Evolutionary conservation across 2,888 invertebrate species (phyloP), one percentile per base, ranked within the genome.

Genomic region (Magallana nippona): DNA sequence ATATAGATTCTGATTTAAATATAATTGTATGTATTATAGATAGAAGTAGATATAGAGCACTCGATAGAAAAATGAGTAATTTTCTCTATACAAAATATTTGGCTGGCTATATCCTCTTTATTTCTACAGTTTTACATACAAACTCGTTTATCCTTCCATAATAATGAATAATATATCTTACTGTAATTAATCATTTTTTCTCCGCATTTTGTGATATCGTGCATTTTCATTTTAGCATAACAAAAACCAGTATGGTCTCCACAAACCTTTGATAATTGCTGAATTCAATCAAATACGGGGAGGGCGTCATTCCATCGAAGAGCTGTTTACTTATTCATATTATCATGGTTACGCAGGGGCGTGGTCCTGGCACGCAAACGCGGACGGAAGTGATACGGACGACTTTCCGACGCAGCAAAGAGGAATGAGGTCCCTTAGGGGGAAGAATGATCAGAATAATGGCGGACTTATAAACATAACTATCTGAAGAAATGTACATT

Each of bases 241-340:
- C 3, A 83, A 79, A 57, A 81, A 55, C 19, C 88, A 89, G 71
- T 89, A 86, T 83, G 86, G 87, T 10, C 84, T 88, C 1, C 56
- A 84, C 80, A 90, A 90, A 57, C 91, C 91, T 10, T 80, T 91
- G 10, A 87, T 91, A 2, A 87, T 91, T 10, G 91, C 89, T 0
- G 91, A 91, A 83, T 91, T 90, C 83, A 86, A 87, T 32, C 78
- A 88, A 81, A 82, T 80, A 1, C 83, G 86, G 1, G 89, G 89
- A n/a, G 90, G 82, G 0, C 85, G 87, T 1, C 63, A 83, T 78
- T 84, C 78, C 15, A 87, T 88, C 10, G 84, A 84, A 55, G 82
- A 86, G 32, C 32, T 88, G 84, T 91, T 89, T 82, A 86, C 88
- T 55, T 86, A 89, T 82, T 86, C 87, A 15, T 91, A 90, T 81